phyloP scores from a whole-genome alignment of 2,797 vertebrate genomes.

The Leucoraja ocellata region DNA sequence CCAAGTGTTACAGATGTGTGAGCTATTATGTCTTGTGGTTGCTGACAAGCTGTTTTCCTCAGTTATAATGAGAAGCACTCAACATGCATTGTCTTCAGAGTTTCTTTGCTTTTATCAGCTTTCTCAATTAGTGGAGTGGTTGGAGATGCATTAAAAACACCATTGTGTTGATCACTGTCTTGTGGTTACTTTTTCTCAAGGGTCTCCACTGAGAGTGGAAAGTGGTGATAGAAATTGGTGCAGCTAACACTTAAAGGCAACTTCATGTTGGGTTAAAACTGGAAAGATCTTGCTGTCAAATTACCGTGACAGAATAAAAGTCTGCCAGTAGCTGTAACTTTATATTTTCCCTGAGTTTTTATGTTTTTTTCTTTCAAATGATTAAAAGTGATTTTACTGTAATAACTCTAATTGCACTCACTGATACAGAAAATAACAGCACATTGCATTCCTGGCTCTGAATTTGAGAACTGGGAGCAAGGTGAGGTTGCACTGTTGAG shows the following conservation, averaged over 20 bases:
- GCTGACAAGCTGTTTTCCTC: not conserved
- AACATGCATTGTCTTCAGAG: not conserved
- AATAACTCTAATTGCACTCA: not conserved
- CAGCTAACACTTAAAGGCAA: not conserved
- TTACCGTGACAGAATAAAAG: not conserved
- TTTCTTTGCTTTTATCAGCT: not conserved
- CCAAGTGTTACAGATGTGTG: not conserved
- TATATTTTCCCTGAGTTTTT: not conserved
- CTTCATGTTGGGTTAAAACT: not conserved
- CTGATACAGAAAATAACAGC: not conserved
- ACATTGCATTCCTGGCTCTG: not conserved
- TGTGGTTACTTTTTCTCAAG: not conserved
- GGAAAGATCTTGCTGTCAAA: not conserved
- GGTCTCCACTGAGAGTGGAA: not conserved
- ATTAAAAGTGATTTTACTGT: not conserved
- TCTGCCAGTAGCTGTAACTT: not conserved
- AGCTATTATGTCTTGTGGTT: not conserved
- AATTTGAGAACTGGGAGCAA: not conserved
- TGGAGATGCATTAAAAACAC: not conserved
- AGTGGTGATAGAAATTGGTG: not conserved
- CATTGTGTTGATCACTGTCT: not conserved
- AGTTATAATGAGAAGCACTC: not conserved
- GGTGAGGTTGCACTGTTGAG: not conserved
- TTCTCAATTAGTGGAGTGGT: not conserved
- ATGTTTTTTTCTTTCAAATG: not conserved